These are phyloP conservation scores for Drosophila rufa DNA, from an alignment of 1,140 invertebrate species.

Conservation along the genomic window DNA sequence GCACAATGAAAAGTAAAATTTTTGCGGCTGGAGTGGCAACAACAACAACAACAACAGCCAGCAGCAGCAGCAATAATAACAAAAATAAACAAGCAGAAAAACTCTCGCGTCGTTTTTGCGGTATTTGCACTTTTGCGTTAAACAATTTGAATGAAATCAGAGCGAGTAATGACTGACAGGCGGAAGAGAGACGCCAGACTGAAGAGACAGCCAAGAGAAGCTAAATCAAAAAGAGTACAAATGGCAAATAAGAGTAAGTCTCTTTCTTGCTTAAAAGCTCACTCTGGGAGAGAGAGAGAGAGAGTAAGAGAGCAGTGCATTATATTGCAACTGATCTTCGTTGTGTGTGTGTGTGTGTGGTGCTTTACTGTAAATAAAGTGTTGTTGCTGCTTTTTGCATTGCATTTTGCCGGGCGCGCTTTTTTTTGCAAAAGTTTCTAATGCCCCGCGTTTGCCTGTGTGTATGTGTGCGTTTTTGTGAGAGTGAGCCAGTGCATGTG, in stretches of 20 bases:
- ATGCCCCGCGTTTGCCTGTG: constrained; percentile 15
- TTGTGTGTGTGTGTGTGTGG: constrained; percentile 15
- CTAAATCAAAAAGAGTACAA: constrained; percentile 15
- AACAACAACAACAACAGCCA: constrained; percentile 11
- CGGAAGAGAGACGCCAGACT: background rate
- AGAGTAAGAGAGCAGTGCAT: constrained; percentile 36
- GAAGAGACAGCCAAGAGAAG: constrained; percentile 13
- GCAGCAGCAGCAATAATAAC: constrained; percentile 22
- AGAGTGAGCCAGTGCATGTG: constrained; percentile 23
- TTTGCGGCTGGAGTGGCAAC: constrained; percentile 45
- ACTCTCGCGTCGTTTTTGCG: constrained; percentile 58
- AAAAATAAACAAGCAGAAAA: constrained; percentile 40
- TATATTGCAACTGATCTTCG: constrained; percentile 68
- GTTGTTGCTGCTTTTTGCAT: constrained; percentile 57
- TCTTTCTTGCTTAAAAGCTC: constrained; percentile 33
- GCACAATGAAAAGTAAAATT: constrained; percentile 78
- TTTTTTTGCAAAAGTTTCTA: constrained; percentile 72
- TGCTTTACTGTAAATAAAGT: constrained; percentile 68
- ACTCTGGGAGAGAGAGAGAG: constrained; percentile 7
- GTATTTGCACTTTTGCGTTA: constrained; percentile 80
- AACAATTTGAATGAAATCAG: constrained; percentile 69
- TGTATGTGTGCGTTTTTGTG: constrained; percentile 11
- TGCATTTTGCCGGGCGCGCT: constrained; percentile 81
- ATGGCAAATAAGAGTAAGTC: background rate
- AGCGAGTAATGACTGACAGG: constrained; percentile 21